Percentiles rank a stretch among this genome's conserved stretches.
Evolutionary conservation across 1,140 invertebrate species (phyloP).

Genomic region (Hermatobates lingyangjiaoensis): DNA sequence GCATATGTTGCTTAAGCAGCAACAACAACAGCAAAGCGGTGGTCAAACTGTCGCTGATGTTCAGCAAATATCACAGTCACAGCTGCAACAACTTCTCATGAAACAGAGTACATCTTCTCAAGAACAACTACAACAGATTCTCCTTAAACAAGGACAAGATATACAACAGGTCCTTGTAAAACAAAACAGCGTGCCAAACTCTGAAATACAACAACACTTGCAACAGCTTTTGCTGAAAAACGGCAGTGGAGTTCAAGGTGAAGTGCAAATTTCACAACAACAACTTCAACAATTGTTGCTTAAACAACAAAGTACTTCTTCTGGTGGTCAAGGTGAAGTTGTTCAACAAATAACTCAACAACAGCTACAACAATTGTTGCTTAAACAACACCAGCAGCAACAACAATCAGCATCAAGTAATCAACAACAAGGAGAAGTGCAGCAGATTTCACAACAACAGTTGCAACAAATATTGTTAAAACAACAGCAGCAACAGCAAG

Average conservation of each 20-base stretch:
- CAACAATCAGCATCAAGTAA: no score
- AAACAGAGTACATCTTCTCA: no score
- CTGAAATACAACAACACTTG: no score
- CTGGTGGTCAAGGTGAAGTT: background rate
- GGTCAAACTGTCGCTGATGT: constrained; percentile 1
- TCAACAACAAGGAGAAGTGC: no score
- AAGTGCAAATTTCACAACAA: constrained; percentile 14
- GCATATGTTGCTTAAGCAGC: constrained; percentile 16
- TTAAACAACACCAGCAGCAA: constrained; percentile 17
- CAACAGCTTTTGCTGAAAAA: no score
- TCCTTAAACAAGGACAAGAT: no score
- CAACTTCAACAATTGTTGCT: constrained; percentile 15
- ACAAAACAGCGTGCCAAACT: no score
- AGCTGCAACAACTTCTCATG: background rate
- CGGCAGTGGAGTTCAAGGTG: no score
- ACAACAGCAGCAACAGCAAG: background rate
- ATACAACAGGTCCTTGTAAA: no score
- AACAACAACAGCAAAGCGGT: constrained; percentile 8
- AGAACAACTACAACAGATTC: no score
- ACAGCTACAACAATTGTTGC: constrained; percentile 17
- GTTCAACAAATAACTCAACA: background rate
- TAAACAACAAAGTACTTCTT: background rate
- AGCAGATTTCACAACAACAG: background rate
- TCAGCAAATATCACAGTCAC: constrained; percentile 5
- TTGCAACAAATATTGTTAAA: background rate